phyloP scores from a whole-genome alignment of 2,888 invertebrate genomes.

The Adineta ricciae region DNA sequence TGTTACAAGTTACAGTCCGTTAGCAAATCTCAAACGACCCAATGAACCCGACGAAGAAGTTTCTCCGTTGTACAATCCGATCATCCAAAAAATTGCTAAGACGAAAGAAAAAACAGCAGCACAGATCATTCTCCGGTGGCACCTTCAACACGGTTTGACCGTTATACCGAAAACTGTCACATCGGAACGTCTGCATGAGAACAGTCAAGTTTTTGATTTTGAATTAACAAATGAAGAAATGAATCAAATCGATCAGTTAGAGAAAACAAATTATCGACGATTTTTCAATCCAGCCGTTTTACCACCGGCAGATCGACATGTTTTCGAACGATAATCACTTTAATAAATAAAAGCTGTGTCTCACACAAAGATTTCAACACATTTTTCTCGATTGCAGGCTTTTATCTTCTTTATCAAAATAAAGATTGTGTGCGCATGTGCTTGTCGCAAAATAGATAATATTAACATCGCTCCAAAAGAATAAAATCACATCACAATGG shows the following conservation, averaged over 20 bases:
- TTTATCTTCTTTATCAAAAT: too few relatives aligned
- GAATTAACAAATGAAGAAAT: neutral
- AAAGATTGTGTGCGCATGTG: too few relatives aligned
- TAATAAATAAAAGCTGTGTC: neutral
- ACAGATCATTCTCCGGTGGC: slow-evolving; percentile 58
- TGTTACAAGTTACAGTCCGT: slow-evolving; percentile 68
- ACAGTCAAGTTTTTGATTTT: slow-evolving; percentile 17
- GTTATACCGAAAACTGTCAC: slow-evolving; percentile 72
- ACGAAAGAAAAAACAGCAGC: slow-evolving; percentile 42
- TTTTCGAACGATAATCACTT: neutral
- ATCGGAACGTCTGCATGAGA: neutral
- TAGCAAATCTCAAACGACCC: slow-evolving; percentile 52
- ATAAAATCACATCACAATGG: neutral
- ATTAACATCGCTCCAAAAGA: too few relatives aligned
- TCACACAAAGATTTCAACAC: too few relatives aligned
- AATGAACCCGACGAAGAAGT: slow-evolving; percentile 14
- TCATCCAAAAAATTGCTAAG: slow-evolving; percentile 40
- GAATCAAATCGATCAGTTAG: neutral
- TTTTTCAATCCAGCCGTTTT: neutral
- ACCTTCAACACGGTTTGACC: slow-evolving; percentile 62
- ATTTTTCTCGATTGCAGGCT: too few relatives aligned
- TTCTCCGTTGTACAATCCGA: neutral
- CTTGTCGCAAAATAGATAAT: too few relatives aligned
- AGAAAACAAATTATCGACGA: neutral
- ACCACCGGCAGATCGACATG: neutral